Evolutionary conservation across 1,140 invertebrate genomes (phyloP), one percentile per base, ranked within the genome.

Genomic region (Bombus pyrosoma): DNA sequence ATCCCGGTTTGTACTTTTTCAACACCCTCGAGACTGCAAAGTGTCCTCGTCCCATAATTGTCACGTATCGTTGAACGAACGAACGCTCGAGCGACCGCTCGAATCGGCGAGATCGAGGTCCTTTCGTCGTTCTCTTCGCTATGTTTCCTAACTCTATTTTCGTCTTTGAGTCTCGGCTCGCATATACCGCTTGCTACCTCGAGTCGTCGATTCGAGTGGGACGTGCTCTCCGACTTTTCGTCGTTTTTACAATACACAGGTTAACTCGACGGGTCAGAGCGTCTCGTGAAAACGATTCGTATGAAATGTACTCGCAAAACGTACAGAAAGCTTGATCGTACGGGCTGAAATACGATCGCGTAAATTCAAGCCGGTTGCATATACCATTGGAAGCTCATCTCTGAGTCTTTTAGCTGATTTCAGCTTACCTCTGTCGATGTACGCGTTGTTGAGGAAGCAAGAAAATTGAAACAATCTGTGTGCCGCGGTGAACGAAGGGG

Each of bases 1-100:
- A 59, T 78, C 82, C 73, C 66, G 64, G 75, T 84, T 84, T 84
- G 83, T 84, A 84, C 83, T 84, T 71, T 79, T 59, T 84, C 64
- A 41, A 84, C 76, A 62, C 71, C 32, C 66, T 71, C 66, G 83
- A 80, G 83, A 76, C 53, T 53, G 39, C 47, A 25, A 68, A 41
- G 77, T 72, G 34, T 81, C 53, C 28, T 73, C 66, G 43, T 85
- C 53, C 41, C 57, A 47, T 62, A 85, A 64, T 53, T 81, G 37
- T 77, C 71, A 64, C n/a, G 53, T 62, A 32, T 62, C 37, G 57
- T 74, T 74, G 18, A 47, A 68, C 12, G 72, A 83, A 64, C 32
- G 37, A 57, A 43, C 39, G 25, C n/a, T 43, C 37, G 37, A 41
- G 25, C 77, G 62, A 47, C 43, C 59, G 32, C 76, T 77, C 34